Conservation (phyloP, 2,113 vertebrate genomes). For the Pleuronectes platessa region DNA sequence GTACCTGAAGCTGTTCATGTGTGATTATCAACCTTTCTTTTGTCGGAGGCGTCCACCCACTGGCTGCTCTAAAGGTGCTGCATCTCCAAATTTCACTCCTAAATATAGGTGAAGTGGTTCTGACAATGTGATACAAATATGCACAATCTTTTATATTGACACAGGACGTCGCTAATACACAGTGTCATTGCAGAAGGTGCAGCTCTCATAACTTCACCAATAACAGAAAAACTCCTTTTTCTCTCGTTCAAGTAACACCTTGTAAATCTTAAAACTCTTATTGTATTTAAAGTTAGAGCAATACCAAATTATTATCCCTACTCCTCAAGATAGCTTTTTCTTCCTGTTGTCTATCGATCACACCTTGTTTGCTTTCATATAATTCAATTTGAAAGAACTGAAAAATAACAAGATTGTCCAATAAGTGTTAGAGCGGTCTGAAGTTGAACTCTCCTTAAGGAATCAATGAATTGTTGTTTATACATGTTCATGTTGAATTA, state of each 20-base stretch:
- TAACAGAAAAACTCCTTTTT: background rate
- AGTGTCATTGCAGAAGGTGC: background rate
- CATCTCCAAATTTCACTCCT: background rate
- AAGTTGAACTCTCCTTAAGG: conserved; percentile 49
- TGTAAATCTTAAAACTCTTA: background rate
- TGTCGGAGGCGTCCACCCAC: background rate
- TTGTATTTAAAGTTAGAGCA: background rate
- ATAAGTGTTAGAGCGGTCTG: background rate
- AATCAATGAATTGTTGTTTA: conserved; percentile 56
- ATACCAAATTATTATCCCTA: background rate
- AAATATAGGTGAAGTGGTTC: background rate
- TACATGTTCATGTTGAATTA: conserved; percentile 48
- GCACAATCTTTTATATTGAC: background rate
- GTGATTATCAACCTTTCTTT: background rate
- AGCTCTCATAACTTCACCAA: background rate
- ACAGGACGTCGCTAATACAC: background rate
- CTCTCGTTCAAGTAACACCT: too few species aligned
- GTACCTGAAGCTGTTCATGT: conserved; percentile 1
- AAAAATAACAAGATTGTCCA: conserved; percentile 18
- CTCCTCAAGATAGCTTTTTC: background rate
- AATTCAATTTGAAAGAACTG: conserved; percentile 22
- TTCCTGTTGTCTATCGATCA: background rate
- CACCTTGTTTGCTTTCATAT: conserved; percentile 2
- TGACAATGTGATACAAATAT: background rate
- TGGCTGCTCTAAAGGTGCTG: background rate